Conservation (phyloP, 2,113 vertebrate species). For the Formicarius rufipectus region DNA sequence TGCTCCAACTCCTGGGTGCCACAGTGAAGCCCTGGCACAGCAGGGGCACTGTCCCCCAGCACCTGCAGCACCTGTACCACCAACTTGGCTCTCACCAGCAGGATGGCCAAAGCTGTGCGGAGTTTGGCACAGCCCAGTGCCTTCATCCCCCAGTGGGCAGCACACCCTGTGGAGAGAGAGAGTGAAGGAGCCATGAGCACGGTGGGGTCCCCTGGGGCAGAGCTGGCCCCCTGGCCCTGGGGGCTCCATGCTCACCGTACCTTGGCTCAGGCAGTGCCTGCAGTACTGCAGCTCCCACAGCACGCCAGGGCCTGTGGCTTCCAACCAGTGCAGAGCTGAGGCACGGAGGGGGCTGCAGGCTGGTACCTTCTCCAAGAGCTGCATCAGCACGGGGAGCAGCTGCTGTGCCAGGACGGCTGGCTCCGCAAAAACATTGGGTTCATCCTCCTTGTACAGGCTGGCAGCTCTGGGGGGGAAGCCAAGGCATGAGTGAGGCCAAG, state of each 20-base stretch:
- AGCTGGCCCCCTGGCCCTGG: not conserved
- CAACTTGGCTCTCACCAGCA: slow-evolving; percentile 74
- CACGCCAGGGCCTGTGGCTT: slow-evolving; percentile 11
- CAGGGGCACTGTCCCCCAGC: not conserved
- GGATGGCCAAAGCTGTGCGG: slow-evolving; percentile 62
- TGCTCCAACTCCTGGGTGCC: slow-evolving; percentile 47
- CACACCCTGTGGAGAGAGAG: not conserved
- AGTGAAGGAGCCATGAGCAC: rapidly evolving
- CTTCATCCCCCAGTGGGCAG: slow-evolving; percentile 59
- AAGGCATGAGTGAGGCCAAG: not conserved
- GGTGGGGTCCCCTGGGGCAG: not conserved
- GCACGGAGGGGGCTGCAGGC: slow-evolving; percentile 34
- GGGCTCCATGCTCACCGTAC: not conserved
- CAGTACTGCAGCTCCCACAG: slow-evolving; percentile 68
- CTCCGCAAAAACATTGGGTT: slow-evolving; percentile 84
- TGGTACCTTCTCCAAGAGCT: slow-evolving; percentile 50
- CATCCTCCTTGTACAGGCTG: slow-evolving; percentile 85
- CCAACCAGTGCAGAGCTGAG: slow-evolving; percentile 71
- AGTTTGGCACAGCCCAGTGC: slow-evolving; percentile 74
- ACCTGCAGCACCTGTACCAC: slow-evolving; percentile 36
- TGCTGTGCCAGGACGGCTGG: slow-evolving; percentile 72
- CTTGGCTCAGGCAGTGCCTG: slow-evolving; percentile 62
- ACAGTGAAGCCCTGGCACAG: not conserved
- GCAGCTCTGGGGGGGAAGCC: slow-evolving; percentile 54
- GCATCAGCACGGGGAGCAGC: slow-evolving; percentile 76